These are phyloP conservation scores for Andrena minutula DNA, from an alignment of 2,888 invertebrate species.

Conservation along the genomic window DNA sequence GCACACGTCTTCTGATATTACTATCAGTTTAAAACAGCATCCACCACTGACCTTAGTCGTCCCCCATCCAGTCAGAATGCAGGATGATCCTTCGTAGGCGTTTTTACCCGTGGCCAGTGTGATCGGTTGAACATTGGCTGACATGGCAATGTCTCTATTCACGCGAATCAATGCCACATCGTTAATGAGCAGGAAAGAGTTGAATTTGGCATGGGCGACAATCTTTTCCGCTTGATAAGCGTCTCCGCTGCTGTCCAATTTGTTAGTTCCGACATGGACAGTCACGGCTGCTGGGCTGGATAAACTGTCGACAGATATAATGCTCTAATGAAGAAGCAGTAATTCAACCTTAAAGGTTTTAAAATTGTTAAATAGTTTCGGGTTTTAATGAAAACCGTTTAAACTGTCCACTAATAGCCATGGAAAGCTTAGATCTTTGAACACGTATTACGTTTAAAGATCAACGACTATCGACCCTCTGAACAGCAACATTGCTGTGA, in stretches of 20 bases:
- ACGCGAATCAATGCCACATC: slow-evolving; percentile 78
- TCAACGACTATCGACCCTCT: no score
- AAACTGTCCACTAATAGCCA: no score
- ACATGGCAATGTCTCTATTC: slow-evolving; percentile 64
- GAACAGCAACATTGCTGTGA: background rate
- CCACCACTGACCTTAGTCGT: slow-evolving; percentile 62
- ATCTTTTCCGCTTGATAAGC: slow-evolving; percentile 39
- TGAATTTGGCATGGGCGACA: slow-evolving; percentile 59
- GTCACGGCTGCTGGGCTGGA: background rate
- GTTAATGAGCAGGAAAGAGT: slow-evolving; percentile 43
- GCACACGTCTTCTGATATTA: background rate
- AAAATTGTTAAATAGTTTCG: no score
- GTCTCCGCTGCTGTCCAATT: slow-evolving; percentile 19
- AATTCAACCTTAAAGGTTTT: no score
- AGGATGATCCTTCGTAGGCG: slow-evolving; percentile 49
- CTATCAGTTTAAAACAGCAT: background rate
- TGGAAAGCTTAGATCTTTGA: no score
- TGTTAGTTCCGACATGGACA: slow-evolving; percentile 61
- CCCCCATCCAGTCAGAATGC: slow-evolving; percentile 78
- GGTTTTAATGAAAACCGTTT: no score
- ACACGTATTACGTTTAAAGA: no score
- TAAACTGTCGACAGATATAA: slow-evolving; percentile 4
- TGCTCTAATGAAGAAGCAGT: background rate
- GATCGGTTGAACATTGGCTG: slow-evolving; percentile 70
- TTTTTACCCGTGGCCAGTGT: slow-evolving; percentile 60